Evolutionary conservation across 2,113 vertebrate species (phyloP).

Genomic region (Notiomystis cincta): DNA sequence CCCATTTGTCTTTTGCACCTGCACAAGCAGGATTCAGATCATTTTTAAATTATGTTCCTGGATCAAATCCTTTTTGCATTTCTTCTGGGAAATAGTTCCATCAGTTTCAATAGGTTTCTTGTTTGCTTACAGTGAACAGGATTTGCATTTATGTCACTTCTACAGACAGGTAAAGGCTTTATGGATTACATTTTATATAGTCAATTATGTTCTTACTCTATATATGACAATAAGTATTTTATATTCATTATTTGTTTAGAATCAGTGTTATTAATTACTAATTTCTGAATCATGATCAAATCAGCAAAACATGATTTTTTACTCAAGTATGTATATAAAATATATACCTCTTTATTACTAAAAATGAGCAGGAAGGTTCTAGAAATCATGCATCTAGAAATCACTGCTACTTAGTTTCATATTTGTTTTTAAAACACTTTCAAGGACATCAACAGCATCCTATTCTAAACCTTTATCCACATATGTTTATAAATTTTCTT

Average conservation of each 20-base stretch:
- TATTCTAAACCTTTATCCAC: slow-evolving; percentile 37
- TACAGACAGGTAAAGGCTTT: neutral
- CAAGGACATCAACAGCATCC: neutral
- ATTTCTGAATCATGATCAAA: neutral
- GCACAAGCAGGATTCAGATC: fast-evolving
- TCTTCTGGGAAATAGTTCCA: neutral
- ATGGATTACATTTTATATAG: neutral
- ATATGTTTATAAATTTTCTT: slow-evolving; percentile 52
- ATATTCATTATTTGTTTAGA: neutral
- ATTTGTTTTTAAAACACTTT: slow-evolving; percentile 32
- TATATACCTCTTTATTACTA: neutral
- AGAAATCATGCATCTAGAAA: neutral
- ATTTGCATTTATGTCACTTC: neutral
- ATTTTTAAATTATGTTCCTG: fast-evolving
- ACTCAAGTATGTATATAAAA: neutral
- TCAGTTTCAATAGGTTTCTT: neutral
- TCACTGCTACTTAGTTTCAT: neutral
- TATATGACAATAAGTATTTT: fast-evolving
- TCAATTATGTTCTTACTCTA: neutral
- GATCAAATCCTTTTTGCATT: neutral
- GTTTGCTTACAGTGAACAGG: neutral
- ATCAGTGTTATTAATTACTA: neutral
- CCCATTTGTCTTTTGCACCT: neutral
- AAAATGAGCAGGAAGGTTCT: neutral
- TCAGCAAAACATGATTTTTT: neutral